These are phyloP conservation scores for Python bivittatus DNA, from an alignment of 2,113 vertebrate species.

Conservation along the genomic window DNA sequence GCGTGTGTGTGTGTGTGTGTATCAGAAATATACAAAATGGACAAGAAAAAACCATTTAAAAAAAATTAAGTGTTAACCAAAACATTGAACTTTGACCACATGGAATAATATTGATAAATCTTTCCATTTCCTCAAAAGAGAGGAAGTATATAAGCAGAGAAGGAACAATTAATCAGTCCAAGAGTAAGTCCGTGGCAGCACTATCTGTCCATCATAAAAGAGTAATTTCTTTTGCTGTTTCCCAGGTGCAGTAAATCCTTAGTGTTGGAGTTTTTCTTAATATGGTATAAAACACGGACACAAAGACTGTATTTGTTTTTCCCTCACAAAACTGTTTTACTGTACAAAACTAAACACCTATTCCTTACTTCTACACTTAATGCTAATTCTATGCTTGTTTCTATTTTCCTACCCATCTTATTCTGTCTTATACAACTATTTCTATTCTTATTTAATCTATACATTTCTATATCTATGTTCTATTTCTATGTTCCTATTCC, in stretches of 20 bases:
- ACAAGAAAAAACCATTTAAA: not conserved
- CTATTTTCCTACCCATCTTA: not conserved
- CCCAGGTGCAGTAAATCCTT: not conserved
- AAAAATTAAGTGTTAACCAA: not conserved
- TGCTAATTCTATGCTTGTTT: not conserved
- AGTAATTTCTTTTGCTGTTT: not conserved
- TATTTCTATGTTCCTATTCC: not conserved
- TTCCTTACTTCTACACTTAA: not conserved
- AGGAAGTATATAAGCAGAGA: not conserved
- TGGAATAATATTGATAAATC: not conserved
- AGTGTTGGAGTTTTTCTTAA: not conserved
- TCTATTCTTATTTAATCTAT: not conserved
- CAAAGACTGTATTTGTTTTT: not conserved
- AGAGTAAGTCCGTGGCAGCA: not conserved
- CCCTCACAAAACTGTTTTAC: not conserved
- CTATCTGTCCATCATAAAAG: not conserved
- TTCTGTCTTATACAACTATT: not conserved
- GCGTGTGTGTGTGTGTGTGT: not conserved
- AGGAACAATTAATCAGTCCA: not conserved
- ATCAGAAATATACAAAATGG: not conserved
- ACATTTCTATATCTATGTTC: not conserved
- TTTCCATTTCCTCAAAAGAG: not conserved
- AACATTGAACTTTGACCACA: not conserved
- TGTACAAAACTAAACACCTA: not conserved
- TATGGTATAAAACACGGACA: no score